Base-by-base conservation (phyloP, 2,888 invertebrate genomes). In the Chloroclysta siterata region DNA sequence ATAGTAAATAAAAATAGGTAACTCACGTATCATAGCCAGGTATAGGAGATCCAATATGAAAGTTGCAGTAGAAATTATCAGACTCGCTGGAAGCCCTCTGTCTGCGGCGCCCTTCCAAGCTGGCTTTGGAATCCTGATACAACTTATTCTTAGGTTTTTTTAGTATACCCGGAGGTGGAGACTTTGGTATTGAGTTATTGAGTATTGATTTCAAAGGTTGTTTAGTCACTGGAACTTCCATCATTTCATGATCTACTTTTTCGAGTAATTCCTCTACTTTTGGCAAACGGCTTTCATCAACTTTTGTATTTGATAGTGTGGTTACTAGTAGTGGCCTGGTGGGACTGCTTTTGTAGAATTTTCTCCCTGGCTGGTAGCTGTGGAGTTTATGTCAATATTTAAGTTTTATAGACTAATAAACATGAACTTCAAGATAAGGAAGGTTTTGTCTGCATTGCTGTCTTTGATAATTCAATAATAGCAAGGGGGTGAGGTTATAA, bases 71-170 rank as follows among this genome's bases (percentile, higher is more conserved):
- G 13, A 86, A 79, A 72, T 93, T 90, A 70, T 93, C 93, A 60
- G 93, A 93, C 84, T 93, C 93, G 81, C 93, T 93, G 0, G 90
- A 79, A 2, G 93, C 93, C 54, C 93, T 76, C 61, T 92, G 93
- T 73, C 93, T 81, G 74, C 93, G 81, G 4, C 93, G 84, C 6
- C 90, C 89, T 72, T 93, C 93, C 41, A 79, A 33, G 56, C 58
- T 75, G 17, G 65, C 62, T 73, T 85, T 89, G 5, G 79, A 61
- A 7, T 91, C 92, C 47, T 83, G 84, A 65, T 87, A 83, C 5
- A 72, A 66, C 69, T 80, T 87, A 61, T 71, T 81, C 73, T 91
- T 93, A 13, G 93, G 90, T 74, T 93, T 93, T 63, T 93, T 93
- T 28, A 93, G 76, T 71, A 93, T 93, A 36, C 92, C 83, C 53